Base-by-base conservation (phyloP, 1,140 invertebrate species). In the Monomorium pharaonis region DNA sequence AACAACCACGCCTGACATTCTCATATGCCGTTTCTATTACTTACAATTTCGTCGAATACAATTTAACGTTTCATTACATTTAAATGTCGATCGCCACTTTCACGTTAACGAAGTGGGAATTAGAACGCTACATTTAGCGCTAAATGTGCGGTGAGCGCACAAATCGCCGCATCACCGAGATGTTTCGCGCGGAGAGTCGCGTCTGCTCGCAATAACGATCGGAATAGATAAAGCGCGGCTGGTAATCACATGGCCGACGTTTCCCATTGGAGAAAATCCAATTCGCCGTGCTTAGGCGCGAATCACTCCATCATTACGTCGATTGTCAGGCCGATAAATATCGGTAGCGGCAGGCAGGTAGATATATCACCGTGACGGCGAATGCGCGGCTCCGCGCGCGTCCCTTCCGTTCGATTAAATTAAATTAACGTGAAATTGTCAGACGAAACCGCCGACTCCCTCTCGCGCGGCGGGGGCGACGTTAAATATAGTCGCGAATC, bases 351-450 rank as follows among this genome's bases (percentile, higher is more conserved):
- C 51, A 70, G 65, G 49, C 65, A 70, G 65, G n/a, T 56, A 44
- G 77, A 72, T 81, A 42, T 54, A 42, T 58, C 63, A 65, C 63
- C 51, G 6, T 58, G 58, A 47, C n/a, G 44, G 30, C 24, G 51
- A 16, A 62, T 18, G 37, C 3, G 37, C 37, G 56, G 9, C 44
- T 33, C 51, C 51, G n/a, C n/a, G n/a, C n/a, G n/a, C n/a, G 30
- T 69, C 54, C 56, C 18, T 5, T 9, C n/a, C 62, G 51, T 58
- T 81, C 44, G 37, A 86, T 86, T 60, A 70, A 81, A 81, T 81
- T 65, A 60, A 86, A 81, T 86, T 81, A 83, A 81, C 63, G 84
- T 51, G 63, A 69, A 69, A 72, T 81, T 85, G 63, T 67, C 77
- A 70, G 84, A 80, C 62, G 78, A 60, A 58, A 67, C 54, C 37